Percentiles rank a stretch among this genome's conserved stretches.
Evolutionary conservation across 2,113 vertebrate species (phyloP).

Genomic region (Anthoscopus minutus): DNA sequence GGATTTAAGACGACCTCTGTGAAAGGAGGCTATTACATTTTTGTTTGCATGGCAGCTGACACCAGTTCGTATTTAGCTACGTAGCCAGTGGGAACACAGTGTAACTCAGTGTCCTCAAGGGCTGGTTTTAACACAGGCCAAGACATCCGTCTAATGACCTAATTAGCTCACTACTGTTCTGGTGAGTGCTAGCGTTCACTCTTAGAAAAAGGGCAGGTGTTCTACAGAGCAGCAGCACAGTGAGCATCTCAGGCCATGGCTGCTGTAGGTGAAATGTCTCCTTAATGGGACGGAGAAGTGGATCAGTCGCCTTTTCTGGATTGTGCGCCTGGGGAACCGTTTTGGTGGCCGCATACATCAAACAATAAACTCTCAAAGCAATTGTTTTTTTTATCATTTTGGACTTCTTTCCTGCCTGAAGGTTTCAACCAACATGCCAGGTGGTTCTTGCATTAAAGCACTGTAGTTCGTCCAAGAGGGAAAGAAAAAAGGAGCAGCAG

Average conservation of each 20-base stretch:
- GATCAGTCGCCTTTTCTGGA: constrained; percentile 66
- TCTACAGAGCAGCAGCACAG: constrained; percentile 23
- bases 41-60: constrained; percentile 77
- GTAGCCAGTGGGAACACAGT: constrained; percentile 71
- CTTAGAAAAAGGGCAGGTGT: background rate
- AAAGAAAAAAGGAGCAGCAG: constrained; percentile 45
- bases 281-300: constrained; percentile 58
- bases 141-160: constrained; percentile 66
- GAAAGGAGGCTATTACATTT: constrained; percentile 70
- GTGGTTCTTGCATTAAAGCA: constrained; percentile 34
- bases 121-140: constrained; percentile 72
- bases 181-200: background rate
- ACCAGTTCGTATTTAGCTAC: constrained; percentile 76
- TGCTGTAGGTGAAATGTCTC: constrained; percentile 62
- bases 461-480: constrained; percentile 48
- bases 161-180: constrained; percentile 67
- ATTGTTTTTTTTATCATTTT: background rate
- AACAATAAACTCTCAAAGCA: constrained; percentile 40
- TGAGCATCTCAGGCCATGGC: constrained; percentile 48
- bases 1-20: constrained; percentile 75
- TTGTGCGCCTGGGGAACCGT: constrained; percentile 50
- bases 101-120: constrained; percentile 76
- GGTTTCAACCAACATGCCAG: constrained; percentile 41
- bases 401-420: background rate
- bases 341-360: constrained; percentile 17